These are phyloP conservation scores for Beaufortia kweichowensis DNA, from an alignment of 2,113 vertebrate species.

Conservation along the genomic window DNA sequence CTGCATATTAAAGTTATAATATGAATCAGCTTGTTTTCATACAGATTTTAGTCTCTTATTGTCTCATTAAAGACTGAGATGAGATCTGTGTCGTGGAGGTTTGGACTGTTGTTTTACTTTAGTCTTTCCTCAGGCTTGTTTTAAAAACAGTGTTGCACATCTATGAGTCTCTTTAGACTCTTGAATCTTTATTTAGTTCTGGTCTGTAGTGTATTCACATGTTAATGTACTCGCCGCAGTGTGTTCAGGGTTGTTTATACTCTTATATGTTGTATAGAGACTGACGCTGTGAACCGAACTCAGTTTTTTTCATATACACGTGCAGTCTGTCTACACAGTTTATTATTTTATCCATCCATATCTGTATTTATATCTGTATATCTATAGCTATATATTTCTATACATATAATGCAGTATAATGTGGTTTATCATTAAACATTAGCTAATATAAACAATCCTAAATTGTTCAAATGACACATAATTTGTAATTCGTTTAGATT, in stretches of 20 bases:
- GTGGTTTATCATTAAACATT: too few species aligned
- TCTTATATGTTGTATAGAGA: too few species aligned
- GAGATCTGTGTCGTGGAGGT: background rate
- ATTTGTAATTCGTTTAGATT: too few species aligned
- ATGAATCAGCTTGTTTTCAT: background rate
- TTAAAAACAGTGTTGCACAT: constrained; percentile 52
- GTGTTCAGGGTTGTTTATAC: constrained; percentile 76
- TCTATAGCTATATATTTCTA: too few species aligned
- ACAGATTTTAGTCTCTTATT: background rate
- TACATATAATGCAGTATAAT: too few species aligned
- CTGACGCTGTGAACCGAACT: too few species aligned
- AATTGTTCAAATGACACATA: too few species aligned
- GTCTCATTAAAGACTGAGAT: background rate
- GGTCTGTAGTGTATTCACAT: constrained; percentile 73
- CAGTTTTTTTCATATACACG: constrained; percentile 62
- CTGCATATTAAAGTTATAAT: background rate
- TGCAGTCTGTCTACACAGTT: constrained; percentile 58
- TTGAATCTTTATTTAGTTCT: constrained; percentile 52
- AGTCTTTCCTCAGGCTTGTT: background rate
- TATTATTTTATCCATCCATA: too few species aligned
- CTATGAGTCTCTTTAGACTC: constrained; percentile 47
- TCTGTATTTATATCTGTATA: too few species aligned
- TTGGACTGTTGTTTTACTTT: too few species aligned
- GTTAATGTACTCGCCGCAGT: constrained; percentile 75
- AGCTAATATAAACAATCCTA: too few species aligned